Base-by-base conservation (phyloP, 1,140 invertebrate genomes). In the Papilio xuthus region DNA sequence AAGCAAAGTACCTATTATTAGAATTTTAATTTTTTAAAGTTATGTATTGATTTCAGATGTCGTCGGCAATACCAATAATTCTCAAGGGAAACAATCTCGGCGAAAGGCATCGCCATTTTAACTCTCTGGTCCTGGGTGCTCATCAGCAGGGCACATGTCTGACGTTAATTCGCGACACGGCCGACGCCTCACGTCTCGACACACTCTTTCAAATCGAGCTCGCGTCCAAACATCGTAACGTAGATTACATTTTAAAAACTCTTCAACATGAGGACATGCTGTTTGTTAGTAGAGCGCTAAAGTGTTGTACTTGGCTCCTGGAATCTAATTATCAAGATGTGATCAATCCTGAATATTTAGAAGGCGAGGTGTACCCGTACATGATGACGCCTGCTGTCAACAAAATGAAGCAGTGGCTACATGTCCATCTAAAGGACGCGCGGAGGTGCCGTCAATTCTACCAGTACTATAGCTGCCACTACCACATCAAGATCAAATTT, bases 131-230 rank as follows among this genome's bases (percentile, higher is more conserved):
- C 9, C 77, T 72, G 10, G 70, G 85, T 23, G 77, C 81, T 63
- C 78, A 77, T 12, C 18, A 83, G 60, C 71, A 75, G 32, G 79
- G 81, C 63, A 60, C 78, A 26, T 44, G 78, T 0, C 80, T 86
- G 9, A 26, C 82, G 32, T 78, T 80, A 26, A 75, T 90, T 20
- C 47, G 86, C 32, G 18, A 81, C 50, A 13, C 82, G 72, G 77
- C 84, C 15, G 90, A 92, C 80, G 23, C 53, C 50, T 82, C 85
- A 37, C 79, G 84, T 18, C 72, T 91, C 20, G 90, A 92, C 69
- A 83, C 84, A 74, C 77, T 92, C 15, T 90, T 91, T 70, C 91
- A 92, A 82, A 90, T 92, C 32, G 86, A 91, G 37, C 47, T 93
- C 15, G 90, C 91, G 4, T 86, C 85, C 18, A 84, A 86, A 75